Evolutionary conservation across 2,888 invertebrate species (phyloP), one percentile per base, ranked within the genome.

Genomic region (Lepidocyrtinus sp.): DNA sequence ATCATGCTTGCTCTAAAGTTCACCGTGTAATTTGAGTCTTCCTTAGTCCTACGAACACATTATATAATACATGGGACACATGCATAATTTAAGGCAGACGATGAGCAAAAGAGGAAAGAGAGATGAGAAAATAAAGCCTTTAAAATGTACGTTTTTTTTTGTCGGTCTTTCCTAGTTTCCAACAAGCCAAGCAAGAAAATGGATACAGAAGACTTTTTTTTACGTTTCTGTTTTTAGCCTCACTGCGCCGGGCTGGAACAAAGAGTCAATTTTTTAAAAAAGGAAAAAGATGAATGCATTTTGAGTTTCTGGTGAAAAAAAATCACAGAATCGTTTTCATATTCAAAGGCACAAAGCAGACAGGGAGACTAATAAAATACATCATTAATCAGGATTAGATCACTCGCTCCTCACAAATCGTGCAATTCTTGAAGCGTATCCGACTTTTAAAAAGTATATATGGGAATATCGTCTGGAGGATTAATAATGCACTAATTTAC

Each of bases 321-420:
- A 46, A 67, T 67, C 67, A 27, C 67, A 21, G 26, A 67, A 67
- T 67, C 67, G 36, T 67, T 67, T 67, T 15, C 24, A 62, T 62
- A 62, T 21, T 22, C 12, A 19, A 19, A 62, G 15, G 24, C 36
- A 67, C 24, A 45, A 5, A 45, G 7, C n/a, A 27, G 46, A 45
- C 17, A 62, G 22, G 62, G 62, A 62, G 36, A 62, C 62, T 36
- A 17, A 62, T 21, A 62, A 62, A 17, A 62, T 22, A 74, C 50
- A 65, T 67, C 74, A 74, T 74, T 74, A 74, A 74, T 74, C 74
- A 74, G 61, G 74, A 74, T 74, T 74, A 74, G 36, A 36, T 36
- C 36, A 36, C 36, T 36, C 36, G n/a, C n/a, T 36, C 12, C 12
- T 36, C 36, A 36, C 36, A 36, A 12, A 36, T 36, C 36, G 36